Evolutionary conservation across 2,797 vertebrate genomes (phyloP), one percentile per base, ranked within the genome.

Genomic region (Chaenodraco wilsoni): DNA sequence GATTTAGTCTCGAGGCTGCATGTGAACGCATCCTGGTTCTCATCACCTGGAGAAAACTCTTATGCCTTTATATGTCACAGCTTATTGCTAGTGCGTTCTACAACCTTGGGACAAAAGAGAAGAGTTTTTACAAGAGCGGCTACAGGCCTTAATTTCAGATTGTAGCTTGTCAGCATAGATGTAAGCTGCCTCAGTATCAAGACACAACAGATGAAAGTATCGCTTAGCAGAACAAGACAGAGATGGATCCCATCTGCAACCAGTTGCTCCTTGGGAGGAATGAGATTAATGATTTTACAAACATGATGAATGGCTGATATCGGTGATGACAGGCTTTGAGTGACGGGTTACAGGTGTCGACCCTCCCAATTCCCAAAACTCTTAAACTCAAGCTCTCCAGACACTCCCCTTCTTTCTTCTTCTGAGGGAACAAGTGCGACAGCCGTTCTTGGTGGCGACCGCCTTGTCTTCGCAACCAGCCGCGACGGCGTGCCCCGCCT

Each of bases 331-430:
- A 95, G 89, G 66, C 74, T 87, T 76, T 94, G 94, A 95, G 87
- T 94, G 94, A 94, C 94, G 87, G 48, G 88, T 92, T 93, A 91
- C 94, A 95, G 94, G 94, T 95, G 94, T 76, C 73, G 64, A 74
- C 55, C 66, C 69, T 77, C 51, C 65, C 71, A 73, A 76, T 75
- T 85, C 84, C 84, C 76, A 9, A 82, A 84, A 90, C 78, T 82
- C 84, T 79, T 77, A 74, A 80, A 79, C 50, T 74, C 60, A 72
- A 75, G 71, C 23, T 44, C 72, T 7, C 31, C 66, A 52, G 49
- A 74, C 75, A 12, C 72, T 79, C 66, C 60, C 56, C 58, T 76
- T 56, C 73, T 58, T 77, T 78, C 65, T 74, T 77, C 82, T 63
- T 66, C 59, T 45, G 46, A 71, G 78, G 84, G 83, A 91, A 86